Conservation (phyloP, 2,113 vertebrate species). For the Pogona vitticeps region DNA sequence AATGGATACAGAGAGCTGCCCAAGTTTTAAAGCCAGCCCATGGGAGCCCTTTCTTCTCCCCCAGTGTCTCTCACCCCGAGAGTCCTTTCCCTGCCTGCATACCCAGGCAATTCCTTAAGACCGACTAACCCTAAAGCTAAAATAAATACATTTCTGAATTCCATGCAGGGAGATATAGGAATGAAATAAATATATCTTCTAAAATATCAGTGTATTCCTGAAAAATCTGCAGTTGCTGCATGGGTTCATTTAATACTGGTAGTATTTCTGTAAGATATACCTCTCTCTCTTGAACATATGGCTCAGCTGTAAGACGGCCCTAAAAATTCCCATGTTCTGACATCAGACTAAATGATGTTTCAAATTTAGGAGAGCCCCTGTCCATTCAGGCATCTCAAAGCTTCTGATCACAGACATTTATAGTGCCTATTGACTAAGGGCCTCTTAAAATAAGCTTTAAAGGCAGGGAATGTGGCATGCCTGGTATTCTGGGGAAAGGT, state of each 20-base stretch:
- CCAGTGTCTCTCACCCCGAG: too few relatives aligned
- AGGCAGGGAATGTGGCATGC: conserved; percentile 70
- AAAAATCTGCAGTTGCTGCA: not conserved
- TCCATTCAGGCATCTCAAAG: conserved; percentile 83
- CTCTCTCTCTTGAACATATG: conserved; percentile 65
- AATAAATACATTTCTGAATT: not conserved
- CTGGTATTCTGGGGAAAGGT: conserved; percentile 66
- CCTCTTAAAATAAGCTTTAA: conserved; percentile 74
- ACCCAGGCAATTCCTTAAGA: too few relatives aligned
- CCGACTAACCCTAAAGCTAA: too few relatives aligned
- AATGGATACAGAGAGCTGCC: too few relatives aligned
- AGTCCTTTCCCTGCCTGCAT: too few relatives aligned
- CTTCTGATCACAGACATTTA: conserved; percentile 74
- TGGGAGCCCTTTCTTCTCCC: too few relatives aligned
- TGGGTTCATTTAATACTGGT: not conserved
- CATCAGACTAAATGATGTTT: conserved; percentile 84
- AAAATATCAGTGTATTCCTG: not conserved
- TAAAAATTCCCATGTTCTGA: conserved; percentile 69
- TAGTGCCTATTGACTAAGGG: conserved; percentile 66
- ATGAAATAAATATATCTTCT: not conserved
- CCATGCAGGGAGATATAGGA: not conserved
- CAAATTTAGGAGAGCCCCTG: conserved; percentile 83
- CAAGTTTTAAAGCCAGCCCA: too few relatives aligned
- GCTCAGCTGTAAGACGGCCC: conserved; percentile 55
- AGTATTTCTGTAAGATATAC: conserved; percentile 61